Percentiles rank a stretch among this genome's conserved stretches.
Conservation (phyloP, 2,797 vertebrate genomes). For the Ambastaia sidthimunki region DNA sequence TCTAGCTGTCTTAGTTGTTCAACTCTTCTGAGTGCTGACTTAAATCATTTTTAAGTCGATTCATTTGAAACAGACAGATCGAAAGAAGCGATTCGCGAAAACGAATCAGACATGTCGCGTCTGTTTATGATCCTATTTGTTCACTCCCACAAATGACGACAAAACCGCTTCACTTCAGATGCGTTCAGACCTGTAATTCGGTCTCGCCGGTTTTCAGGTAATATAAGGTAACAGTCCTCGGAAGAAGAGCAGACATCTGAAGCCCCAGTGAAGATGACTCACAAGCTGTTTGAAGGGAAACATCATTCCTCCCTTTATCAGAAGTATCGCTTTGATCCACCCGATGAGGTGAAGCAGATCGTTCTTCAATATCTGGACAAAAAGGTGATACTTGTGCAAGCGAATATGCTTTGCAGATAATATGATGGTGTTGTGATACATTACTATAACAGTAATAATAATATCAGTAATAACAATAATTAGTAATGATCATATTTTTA, state of each 20-base stretch:
- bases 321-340: constrained; percentile 71
- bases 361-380: constrained; percentile 72
- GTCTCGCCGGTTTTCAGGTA: not conserved
- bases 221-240: not conserved
- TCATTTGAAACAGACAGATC: not conserved
- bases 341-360: constrained; percentile 66
- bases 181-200: not conserved
- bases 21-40: not conserved
- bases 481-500: too few relatives aligned
- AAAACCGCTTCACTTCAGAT: not conserved
- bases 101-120: not conserved
- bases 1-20: not conserved
- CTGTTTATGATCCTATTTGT: too few relatives aligned
- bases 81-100: not conserved
- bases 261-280: constrained; percentile 61
- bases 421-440: not conserved
- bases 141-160: not conserved
- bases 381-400: constrained; percentile 65
- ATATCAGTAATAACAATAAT: too few relatives aligned
- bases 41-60: not conserved
- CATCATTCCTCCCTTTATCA: constrained; percentile 76
- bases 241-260: not conserved
- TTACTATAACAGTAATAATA: too few relatives aligned
- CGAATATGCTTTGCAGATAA: not conserved
- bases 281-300: constrained; percentile 75